These are phyloP conservation scores for Myotis myotis DNA, from an alignment of 2,797 vertebrate genomes.

Conservation along the genomic window DNA sequence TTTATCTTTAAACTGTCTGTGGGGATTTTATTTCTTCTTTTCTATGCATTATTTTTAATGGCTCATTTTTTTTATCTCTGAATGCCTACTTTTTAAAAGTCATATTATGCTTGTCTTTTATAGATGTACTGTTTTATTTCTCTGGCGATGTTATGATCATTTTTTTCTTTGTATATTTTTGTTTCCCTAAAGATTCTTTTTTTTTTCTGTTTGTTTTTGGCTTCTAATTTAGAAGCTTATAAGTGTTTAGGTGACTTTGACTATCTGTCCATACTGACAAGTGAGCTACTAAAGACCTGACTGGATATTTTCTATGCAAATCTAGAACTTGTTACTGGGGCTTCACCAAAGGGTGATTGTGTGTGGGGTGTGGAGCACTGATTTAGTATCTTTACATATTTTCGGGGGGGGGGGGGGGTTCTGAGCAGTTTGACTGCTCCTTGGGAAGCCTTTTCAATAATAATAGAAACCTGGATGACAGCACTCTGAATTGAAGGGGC, in stretches of 20 bases:
- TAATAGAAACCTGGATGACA: background rate
- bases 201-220: slow-evolving; percentile 21
- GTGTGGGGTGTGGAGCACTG: rapidly evolving
- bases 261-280: background rate
- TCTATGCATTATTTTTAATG: background rate
- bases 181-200: background rate
- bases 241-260: background rate
- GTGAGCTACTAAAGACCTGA: background rate
- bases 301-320: background rate
- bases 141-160: background rate
- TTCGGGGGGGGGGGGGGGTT: background rate
- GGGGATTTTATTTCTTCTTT: background rate
- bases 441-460: background rate
- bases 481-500: background rate
- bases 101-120: background rate
- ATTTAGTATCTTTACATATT: background rate
- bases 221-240: slow-evolving; percentile 6
- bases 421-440: background rate
- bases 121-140: background rate
- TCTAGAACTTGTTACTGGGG: background rate
- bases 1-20: slow-evolving; percentile 24
- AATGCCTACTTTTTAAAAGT: background rate
- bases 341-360: background rate
- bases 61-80: background rate
- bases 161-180: background rate